These are phyloP conservation scores for Urechis unicinctus DNA, from an alignment of 2,888 invertebrate species.

Conservation along the genomic window DNA sequence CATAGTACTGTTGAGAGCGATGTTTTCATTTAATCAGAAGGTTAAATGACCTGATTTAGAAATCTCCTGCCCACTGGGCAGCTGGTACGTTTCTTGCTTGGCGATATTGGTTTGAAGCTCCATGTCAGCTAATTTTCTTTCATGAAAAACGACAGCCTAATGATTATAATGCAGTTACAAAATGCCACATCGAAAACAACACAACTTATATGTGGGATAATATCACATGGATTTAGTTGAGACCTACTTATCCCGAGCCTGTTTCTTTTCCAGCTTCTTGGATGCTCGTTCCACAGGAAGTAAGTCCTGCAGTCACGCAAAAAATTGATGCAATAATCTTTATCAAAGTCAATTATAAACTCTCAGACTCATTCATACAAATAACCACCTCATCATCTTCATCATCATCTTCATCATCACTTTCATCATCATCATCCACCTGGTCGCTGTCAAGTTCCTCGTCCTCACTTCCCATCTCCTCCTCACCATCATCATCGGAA, in stretches of 20 bases:
- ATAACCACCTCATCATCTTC: too few relatives aligned
- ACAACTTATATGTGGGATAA: too few relatives aligned
- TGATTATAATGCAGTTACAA: too few relatives aligned
- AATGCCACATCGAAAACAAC: too few relatives aligned
- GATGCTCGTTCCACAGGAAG: slow-evolving; percentile 82
- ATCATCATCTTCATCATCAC: slow-evolving; percentile 13
- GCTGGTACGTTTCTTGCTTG: slow-evolving; percentile 58
- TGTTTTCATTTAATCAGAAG: background rate
- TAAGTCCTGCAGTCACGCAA: too few relatives aligned
- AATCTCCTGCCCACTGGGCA: slow-evolving; percentile 71
- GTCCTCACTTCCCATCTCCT: background rate
- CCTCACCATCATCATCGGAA: background rate
- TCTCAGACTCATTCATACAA: too few relatives aligned
- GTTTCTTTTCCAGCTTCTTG: slow-evolving; percentile 68
- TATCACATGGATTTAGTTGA: too few relatives aligned
- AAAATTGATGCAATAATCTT: too few relatives aligned
- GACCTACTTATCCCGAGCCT: slow-evolving; percentile 62
- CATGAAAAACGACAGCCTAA: slow-evolving; percentile 7
- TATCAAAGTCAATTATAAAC: too few relatives aligned
- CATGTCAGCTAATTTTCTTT: slow-evolving; percentile 66
- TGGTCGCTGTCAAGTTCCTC: background rate
- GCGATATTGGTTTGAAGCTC: slow-evolving; percentile 74
- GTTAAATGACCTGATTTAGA: slow-evolving; percentile 54
- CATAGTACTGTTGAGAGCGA: too few relatives aligned
- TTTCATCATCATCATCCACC: slow-evolving; percentile 9